Evolutionary conservation across 2,888 invertebrate genomes (phyloP).

Genomic region (Drosophila vallismaia): DNA sequence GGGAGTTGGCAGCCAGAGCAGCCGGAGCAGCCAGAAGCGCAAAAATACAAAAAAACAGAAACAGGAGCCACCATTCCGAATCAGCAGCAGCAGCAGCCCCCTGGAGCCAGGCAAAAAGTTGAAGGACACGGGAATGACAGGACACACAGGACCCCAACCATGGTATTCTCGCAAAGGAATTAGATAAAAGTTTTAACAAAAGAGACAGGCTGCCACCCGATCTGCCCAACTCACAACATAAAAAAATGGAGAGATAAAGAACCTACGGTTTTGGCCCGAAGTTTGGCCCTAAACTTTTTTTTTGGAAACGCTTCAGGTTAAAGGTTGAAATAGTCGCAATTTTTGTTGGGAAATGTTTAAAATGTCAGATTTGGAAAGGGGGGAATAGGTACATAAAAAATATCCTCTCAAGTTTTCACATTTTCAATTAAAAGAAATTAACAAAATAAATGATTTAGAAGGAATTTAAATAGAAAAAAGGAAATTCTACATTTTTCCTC

Average conservation of each 20-base stretch:
- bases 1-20: slow-evolving; percentile 7
- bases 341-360: slow-evolving; percentile 10
- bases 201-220: slow-evolving; percentile 10
- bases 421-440: no score
- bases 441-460: no score
- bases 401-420: background rate
- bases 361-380: slow-evolving; percentile 21
- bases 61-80: slow-evolving; percentile 1
- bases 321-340: slow-evolving; percentile 14
- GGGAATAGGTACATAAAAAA: slow-evolving; percentile 10
- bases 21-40: background rate
- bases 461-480: no score
- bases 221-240: background rate
- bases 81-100: slow-evolving; percentile 22
- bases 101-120: slow-evolving; percentile 55
- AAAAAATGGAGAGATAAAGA: background rate
- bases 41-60: background rate
- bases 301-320: slow-evolving; percentile 20
- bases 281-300: slow-evolving; percentile 22
- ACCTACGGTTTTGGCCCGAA: slow-evolving; percentile 10
- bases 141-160: slow-evolving; percentile 23
- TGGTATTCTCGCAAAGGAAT: slow-evolving; percentile 24
- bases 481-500: background rate
- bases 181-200: slow-evolving; percentile 22
- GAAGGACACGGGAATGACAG: slow-evolving; percentile 75